Conservation (phyloP, 2,888 invertebrate genomes). For the Gari tellinella region DNA sequence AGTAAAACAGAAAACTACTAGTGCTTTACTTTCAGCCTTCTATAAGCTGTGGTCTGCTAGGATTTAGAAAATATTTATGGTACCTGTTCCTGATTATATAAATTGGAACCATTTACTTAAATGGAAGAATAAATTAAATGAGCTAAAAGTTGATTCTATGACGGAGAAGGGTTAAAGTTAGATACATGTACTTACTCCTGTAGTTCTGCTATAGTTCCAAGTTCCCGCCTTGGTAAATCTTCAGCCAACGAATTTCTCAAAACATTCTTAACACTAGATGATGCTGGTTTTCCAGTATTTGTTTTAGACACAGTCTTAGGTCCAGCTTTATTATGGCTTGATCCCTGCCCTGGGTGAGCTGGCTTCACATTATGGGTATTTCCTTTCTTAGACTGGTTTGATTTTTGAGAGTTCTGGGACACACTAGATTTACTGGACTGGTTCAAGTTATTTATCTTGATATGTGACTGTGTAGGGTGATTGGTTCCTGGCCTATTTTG, state of each 20-base stretch:
- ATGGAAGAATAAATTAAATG: no score
- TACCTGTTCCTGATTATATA: no score
- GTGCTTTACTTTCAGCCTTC: no score
- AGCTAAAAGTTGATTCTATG: no score
- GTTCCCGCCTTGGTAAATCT: slow-evolving; percentile 64
- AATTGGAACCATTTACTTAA: no score
- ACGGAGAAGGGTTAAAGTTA: no score
- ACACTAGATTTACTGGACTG: slow-evolving; percentile 45
- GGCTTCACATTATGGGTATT: slow-evolving; percentile 6
- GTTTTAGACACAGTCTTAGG: slow-evolving; percentile 18
- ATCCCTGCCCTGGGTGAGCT: slow-evolving; percentile 19
- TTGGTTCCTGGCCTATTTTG: slow-evolving; percentile 11
- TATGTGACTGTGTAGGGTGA: slow-evolving; percentile 18
- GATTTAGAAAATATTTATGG: no score
- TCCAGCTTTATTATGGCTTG: slow-evolving; percentile 33
- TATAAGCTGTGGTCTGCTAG: no score
- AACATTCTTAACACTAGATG: slow-evolving; percentile 35
- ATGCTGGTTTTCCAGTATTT: background rate
- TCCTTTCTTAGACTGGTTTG: slow-evolving; percentile 46
- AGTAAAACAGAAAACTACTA: no score
- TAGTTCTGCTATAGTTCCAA: slow-evolving; percentile 58
- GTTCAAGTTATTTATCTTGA: slow-evolving; percentile 47
- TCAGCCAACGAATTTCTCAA: slow-evolving; percentile 58
- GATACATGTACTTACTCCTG: slow-evolving; percentile 74
- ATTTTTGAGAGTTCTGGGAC: slow-evolving; percentile 19